Base-by-base conservation (phyloP, 2,113 vertebrate species). In the Semicossyphus pulcher region DNA sequence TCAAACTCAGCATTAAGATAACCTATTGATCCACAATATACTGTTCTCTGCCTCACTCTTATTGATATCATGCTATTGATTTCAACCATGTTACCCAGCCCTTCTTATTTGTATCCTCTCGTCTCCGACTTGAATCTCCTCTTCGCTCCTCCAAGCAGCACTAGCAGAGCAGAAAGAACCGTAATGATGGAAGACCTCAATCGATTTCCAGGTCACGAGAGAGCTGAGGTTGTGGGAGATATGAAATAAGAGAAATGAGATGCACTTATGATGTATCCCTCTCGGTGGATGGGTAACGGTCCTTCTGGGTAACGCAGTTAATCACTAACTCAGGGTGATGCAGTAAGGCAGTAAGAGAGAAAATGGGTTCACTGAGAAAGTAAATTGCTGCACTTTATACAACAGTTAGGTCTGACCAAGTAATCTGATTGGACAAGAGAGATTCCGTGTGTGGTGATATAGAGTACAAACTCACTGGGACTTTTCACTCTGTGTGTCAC, bases 131-230 rank as follows among this genome's bases (percentile, higher is more conserved):
- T 56, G 45, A 64, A 62, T 31, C 32, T 49, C 5, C 8, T 53
- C 52, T 31, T 36, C 0, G 4, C 59, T 77, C 26, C 48, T 52
- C 18, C 29, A 7, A 36, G 68, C 23, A 26, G 12, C 47, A 45
- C 15, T 58, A n/a, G 18, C 44, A 78, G 62, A 65, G 45, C 8
- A 41, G 25, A 68, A 48, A 66, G 26, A 3, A 52, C 53, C 23
- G 58, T 48, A 66, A 28, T 78, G 70, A 76, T 80, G 45, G 66
- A 73, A 28, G 47, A 71, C 69, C 59, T 44, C 18, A n/a, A 82
- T 88, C 4, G 63, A 84, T 86, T 83, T 82, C 15, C 59, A 53
- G 80, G 75, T 80, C 80, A 81, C 57, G 44, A 28, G 41, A 84
- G 72, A 68, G 39, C 12, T 0, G 18, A 75, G 51, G 61, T 69